Percentiles rank a stretch among this genome's conserved stretches.
Conservation (phyloP, 2,797 vertebrate species). For the Enteromius unitaeniatus region DNA sequence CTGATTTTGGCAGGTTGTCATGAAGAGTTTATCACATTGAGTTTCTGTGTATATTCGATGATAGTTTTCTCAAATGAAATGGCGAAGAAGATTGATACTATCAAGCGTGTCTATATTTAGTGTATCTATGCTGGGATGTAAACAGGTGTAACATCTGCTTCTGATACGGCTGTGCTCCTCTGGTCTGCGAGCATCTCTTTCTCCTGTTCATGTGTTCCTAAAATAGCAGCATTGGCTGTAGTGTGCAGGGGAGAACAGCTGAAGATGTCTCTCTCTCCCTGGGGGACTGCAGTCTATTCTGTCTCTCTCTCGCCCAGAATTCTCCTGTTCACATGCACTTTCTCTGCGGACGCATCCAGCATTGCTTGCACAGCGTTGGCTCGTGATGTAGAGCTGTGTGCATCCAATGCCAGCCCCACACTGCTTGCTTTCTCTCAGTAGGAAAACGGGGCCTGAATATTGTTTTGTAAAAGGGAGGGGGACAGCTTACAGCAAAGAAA, state of each 20-base stretch:
- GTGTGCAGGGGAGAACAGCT: conserved; percentile 17
- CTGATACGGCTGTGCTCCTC: background rate
- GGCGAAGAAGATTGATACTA: too few species aligned
- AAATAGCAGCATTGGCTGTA: conserved; percentile 40
- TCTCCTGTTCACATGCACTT: background rate
- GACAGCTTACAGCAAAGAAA: too few species aligned
- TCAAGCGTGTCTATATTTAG: too few species aligned
- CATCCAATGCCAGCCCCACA: background rate
- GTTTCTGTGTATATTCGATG: too few species aligned
- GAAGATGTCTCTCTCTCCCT: conserved; percentile 22
- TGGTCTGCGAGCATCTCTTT: conserved; percentile 4
- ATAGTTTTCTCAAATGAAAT: too few species aligned
- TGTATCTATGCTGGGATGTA: background rate
- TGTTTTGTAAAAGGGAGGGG: too few species aligned
- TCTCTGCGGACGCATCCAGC: background rate
- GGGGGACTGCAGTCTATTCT: conserved; percentile 31
- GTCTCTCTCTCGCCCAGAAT: conserved; percentile 30
- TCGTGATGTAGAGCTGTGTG: background rate
- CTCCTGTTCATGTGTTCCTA: conserved; percentile 9
- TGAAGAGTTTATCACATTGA: too few species aligned
- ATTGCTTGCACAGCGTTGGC: background rate
- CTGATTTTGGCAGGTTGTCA: too few species aligned
- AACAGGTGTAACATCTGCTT: background rate
- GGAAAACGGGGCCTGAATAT: too few species aligned
- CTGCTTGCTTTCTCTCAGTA: background rate